Conservation (phyloP, 2,113 vertebrate genomes). For the Cyanoderma ruficeps region DNA sequence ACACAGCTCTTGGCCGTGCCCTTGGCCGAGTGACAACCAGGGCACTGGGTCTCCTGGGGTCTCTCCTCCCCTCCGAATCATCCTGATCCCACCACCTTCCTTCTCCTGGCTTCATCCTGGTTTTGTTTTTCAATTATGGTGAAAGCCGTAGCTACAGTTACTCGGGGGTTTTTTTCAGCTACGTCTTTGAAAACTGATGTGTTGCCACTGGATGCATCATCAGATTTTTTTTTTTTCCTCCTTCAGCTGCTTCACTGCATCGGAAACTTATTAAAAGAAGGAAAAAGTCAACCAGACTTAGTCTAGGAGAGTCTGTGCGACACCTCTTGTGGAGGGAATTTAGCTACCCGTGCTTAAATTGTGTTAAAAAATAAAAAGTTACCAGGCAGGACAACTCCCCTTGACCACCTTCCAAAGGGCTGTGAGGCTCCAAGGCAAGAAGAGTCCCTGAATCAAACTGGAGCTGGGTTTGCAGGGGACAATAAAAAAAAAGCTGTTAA, state of each 20-base stretch:
- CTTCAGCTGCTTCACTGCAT: not conserved
- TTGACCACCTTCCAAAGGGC: not conserved
- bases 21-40: fast-evolving
- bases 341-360: not conserved
- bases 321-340: not conserved
- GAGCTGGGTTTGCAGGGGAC: not conserved
- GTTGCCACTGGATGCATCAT: not conserved
- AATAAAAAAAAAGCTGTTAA: not conserved
- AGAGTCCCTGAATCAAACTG: not conserved
- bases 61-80: not conserved
- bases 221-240: not conserved
- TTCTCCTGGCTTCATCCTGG: not conserved
- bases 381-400: not conserved
- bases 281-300: not conserved
- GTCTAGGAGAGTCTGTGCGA: not conserved
- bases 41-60: not conserved
- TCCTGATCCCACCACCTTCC: not conserved
- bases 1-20: fast-evolving
- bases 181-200: not conserved
- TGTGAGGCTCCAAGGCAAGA: not conserved
- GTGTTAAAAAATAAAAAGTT: not conserved
- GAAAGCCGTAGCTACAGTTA: not conserved
- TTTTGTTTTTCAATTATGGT: not conserved
- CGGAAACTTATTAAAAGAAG: not conserved
- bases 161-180: not conserved